These are phyloP conservation scores for Cantharis lateralis DNA, from an alignment of 2,888 invertebrate species.

Conservation along the genomic window DNA sequence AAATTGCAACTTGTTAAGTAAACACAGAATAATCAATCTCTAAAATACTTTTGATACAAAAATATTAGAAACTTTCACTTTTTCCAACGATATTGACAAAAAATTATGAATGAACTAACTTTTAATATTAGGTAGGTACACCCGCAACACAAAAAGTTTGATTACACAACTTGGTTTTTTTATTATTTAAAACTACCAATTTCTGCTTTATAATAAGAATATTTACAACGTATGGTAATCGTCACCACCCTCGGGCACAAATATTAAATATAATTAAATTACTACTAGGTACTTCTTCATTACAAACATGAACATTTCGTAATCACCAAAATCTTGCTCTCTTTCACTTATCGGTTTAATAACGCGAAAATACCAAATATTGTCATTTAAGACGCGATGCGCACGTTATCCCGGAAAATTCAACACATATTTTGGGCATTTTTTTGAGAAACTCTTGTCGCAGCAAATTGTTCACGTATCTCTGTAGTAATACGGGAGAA, in stretches of 20 bases:
- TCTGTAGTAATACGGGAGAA: constrained; percentile 52
- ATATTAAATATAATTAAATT: neutral
- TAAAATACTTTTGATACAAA: constrained; percentile 3
- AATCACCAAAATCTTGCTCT: constrained; percentile 3
- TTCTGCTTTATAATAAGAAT: constrained; percentile 1
- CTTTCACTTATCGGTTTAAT: constrained; percentile 7
- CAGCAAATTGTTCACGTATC: constrained; percentile 55
- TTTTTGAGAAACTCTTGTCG: constrained; percentile 53
- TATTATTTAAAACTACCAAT: neutral
- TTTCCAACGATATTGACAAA: neutral
- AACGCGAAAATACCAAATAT: constrained; percentile 15
- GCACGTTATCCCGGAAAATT: constrained; percentile 35
- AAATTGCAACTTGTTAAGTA: neutral
- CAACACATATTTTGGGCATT: constrained; percentile 52
- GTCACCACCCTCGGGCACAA: constrained; percentile 27
- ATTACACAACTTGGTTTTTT: neutral
- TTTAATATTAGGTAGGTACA: neutral
- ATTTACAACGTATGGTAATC: constrained; percentile 23
- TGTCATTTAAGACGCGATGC: constrained; percentile 16
- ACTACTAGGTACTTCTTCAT: constrained; percentile 4
- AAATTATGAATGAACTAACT: neutral
- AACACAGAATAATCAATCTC: constrained; percentile 1
- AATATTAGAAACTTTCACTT: constrained; percentile 1
- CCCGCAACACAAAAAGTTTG: constrained; percentile 4
- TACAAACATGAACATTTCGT: constrained; percentile 13